Evolutionary conservation across 2,888 invertebrate genomes (phyloP).

Genomic region (Limnephilus lunatus): DNA sequence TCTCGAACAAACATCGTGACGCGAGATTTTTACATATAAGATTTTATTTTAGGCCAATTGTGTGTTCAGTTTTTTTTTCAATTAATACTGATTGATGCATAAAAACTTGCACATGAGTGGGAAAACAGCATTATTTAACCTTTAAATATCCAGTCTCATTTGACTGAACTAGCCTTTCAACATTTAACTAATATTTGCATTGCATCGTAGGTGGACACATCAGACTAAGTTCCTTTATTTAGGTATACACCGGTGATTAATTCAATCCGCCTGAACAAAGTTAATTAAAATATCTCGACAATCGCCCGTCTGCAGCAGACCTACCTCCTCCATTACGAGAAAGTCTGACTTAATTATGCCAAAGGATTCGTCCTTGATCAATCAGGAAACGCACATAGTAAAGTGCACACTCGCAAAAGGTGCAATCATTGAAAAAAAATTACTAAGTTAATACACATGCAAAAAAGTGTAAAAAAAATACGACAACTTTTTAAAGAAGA

Average conservation of each 20-base stretch:
- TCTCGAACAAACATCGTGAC: too few species aligned
- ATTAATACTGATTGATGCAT: background rate
- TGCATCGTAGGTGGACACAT: background rate
- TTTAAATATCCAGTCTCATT: background rate
- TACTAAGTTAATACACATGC: too few species aligned
- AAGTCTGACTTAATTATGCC: constrained; percentile 39
- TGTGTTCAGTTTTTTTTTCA: too few species aligned
- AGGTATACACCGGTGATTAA: background rate
- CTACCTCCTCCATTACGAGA: constrained; percentile 22
- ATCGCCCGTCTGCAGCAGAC: constrained; percentile 26
- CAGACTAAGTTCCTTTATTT: background rate
- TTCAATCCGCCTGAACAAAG: constrained; percentile 24
- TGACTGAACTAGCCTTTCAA: background rate
- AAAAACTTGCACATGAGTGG: background rate
- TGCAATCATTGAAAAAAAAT: background rate
- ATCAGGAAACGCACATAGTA: background rate
- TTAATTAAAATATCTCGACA: constrained; percentile 34
- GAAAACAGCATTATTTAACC: background rate
- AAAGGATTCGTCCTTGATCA: constrained; percentile 16
- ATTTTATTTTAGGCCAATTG: too few species aligned
- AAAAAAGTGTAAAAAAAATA: too few species aligned
- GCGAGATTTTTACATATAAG: too few species aligned
- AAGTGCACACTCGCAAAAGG: background rate
- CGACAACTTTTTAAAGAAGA: too few species aligned
- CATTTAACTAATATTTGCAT: background rate